phyloP scores from a whole-genome alignment of 2,797 vertebrate species.

The Chaetophractus vellerosus region DNA sequence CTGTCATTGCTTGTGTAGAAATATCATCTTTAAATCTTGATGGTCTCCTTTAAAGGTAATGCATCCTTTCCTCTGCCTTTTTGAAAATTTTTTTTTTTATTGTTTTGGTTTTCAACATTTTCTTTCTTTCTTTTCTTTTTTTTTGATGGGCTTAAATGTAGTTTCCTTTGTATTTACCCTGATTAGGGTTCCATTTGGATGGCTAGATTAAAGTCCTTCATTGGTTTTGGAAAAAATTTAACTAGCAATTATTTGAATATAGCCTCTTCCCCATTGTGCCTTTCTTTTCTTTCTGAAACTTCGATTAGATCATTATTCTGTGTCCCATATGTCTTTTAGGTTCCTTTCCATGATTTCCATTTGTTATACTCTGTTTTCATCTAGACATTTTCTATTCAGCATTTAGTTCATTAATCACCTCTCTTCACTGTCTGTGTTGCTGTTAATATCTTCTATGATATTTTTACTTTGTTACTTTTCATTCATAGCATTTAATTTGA shows the following conservation, averaged over 20 bases:
- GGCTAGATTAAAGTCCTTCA: background rate
- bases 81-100: background rate
- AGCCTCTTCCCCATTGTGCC: background rate
- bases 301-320: background rate
- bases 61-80: background rate
- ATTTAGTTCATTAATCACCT: background rate
- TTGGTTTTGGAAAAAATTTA: background rate
- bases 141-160: background rate
- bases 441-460: background rate
- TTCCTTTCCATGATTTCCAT: background rate
- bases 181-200: background rate
- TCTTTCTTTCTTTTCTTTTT: too few relatives aligned
- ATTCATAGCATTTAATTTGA: background rate
- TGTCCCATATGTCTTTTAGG: background rate
- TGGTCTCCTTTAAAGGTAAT: background rate
- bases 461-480: background rate
- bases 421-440: background rate
- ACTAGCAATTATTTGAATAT: background rate
- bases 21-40: background rate
- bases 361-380: background rate
- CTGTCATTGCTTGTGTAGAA: background rate
- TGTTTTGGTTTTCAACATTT: background rate
- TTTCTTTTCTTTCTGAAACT: background rate
- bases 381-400: background rate
- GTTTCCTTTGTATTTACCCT: background rate